These are phyloP conservation scores for Hylyphantes graminicola DNA, from an alignment of 1,140 invertebrate species.

Conservation along the genomic window DNA sequence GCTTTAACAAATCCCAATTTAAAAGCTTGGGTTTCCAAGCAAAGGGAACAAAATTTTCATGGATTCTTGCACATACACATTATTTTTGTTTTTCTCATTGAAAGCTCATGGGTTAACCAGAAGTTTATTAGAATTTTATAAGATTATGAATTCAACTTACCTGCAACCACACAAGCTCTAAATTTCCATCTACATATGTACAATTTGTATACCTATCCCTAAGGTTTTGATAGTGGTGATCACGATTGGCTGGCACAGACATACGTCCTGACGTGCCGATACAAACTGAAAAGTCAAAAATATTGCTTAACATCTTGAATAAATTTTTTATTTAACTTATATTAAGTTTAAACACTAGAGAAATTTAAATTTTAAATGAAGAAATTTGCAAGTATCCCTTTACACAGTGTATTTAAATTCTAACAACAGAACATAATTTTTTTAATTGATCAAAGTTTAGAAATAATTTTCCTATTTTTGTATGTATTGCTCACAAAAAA, in stretches of 20 bases:
- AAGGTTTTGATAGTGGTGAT: conserved; percentile 91
- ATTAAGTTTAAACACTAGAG: neutral
- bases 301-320: neutral
- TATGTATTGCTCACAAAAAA: no score
- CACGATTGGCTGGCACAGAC: conserved; percentile 88
- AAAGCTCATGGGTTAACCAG: neutral
- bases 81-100: neutral
- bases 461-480: no score
- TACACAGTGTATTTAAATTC: no score
- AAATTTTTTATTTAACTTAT: neutral
- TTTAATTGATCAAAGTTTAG: no score
- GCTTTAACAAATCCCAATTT: no score
- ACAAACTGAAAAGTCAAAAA: conserved; percentile 77
- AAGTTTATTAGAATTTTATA: no score
- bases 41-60: no score
- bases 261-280: conserved; percentile 92
- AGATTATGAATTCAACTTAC: neutral
- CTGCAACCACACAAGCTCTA: conserved; percentile 94
- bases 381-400: no score
- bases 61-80: neutral
- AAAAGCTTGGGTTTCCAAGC: no score
- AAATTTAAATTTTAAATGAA: neutral
- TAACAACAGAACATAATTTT: no score
- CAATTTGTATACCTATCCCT: conserved; percentile 95
- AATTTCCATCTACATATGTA: conserved; percentile 96